Evolutionary conservation across 2,113 vertebrate genomes (phyloP).

Genomic region (Cyprinus carpio): DNA sequence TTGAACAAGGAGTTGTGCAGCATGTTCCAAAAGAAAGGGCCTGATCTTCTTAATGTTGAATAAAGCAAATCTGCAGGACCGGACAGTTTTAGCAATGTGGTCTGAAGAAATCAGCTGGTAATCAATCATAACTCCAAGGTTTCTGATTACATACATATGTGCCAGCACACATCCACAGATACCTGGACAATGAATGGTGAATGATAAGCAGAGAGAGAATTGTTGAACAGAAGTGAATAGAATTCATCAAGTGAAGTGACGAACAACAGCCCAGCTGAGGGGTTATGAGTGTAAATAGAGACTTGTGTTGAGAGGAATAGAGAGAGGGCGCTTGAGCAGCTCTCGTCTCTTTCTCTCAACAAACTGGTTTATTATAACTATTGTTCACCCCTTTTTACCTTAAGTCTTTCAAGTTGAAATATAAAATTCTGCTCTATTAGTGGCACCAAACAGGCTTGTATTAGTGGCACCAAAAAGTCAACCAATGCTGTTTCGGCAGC

Average conservation of each 20-base stretch:
- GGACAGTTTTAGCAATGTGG: too few relatives aligned
- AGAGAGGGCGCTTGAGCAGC: neutral
- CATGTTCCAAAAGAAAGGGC: too few relatives aligned
- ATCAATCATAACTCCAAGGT: too few relatives aligned
- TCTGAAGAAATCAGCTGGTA: too few relatives aligned
- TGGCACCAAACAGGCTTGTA: neutral
- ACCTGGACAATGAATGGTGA: slow-evolving; percentile 22
- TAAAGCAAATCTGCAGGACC: too few relatives aligned
- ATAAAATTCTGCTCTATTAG: neutral
- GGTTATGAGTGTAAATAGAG: neutral
- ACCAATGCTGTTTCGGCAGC: too few relatives aligned
- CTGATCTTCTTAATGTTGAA: too few relatives aligned
- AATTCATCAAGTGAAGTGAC: slow-evolving; percentile 39
- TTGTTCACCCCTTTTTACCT: neutral
- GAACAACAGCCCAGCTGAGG: slow-evolving; percentile 21
- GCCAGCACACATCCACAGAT: slow-evolving; percentile 6
- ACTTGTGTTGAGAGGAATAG: neutral
- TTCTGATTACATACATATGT: slow-evolving; percentile 57
- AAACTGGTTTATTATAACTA: neutral
- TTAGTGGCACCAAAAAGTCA: too few relatives aligned
- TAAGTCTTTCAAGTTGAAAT: neutral
- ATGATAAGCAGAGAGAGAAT: slow-evolving; percentile 42
- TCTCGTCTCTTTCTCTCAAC: neutral
- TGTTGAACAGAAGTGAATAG: slow-evolving; percentile 45
- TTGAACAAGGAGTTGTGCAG: too few relatives aligned